phyloP scores from a whole-genome alignment of 2,113 vertebrate species.

The Festucalex cinctus region DNA sequence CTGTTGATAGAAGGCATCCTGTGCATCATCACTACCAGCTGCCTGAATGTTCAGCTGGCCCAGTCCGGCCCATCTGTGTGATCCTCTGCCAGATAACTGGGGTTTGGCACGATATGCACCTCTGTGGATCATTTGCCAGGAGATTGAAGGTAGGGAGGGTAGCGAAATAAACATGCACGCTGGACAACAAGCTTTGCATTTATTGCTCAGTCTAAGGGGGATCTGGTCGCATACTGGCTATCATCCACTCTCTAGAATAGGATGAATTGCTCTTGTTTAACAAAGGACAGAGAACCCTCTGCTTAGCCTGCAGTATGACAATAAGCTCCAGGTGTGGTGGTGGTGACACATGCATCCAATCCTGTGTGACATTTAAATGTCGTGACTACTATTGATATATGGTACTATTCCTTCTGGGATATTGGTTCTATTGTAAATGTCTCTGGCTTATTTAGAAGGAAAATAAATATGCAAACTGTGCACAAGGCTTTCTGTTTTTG shows the following conservation, averaged over 20 bases:
- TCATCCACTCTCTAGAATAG: slow-evolving; percentile 25
- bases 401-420: slow-evolving; percentile 27
- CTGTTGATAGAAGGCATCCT: slow-evolving; percentile 71
- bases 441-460: slow-evolving; percentile 42
- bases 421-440: slow-evolving; percentile 26
- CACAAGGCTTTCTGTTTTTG: slow-evolving; percentile 8
- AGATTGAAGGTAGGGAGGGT: slow-evolving; percentile 49
- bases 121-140: slow-evolving; percentile 65
- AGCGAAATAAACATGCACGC: slow-evolving; percentile 43
- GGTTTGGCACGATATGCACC: slow-evolving; percentile 58
- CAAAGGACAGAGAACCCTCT: slow-evolving; percentile 28
- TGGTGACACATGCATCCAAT: slow-evolving; percentile 55
- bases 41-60: slow-evolving; percentile 70
- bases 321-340: slow-evolving; percentile 51
- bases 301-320: slow-evolving; percentile 32
- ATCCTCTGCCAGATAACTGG: slow-evolving; percentile 73
- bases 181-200: slow-evolving; percentile 38
- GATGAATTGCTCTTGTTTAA: slow-evolving; percentile 23
- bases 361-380: slow-evolving; percentile 73
- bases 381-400: slow-evolving; percentile 60
- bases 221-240: slow-evolving; percentile 15
- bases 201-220: slow-evolving; percentile 35
- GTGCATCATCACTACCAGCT: slow-evolving; percentile 70
- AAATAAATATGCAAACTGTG: slow-evolving; percentile 33
- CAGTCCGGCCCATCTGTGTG: slow-evolving; percentile 74